Evolutionary conservation across 1,140 invertebrate genomes (phyloP).

Genomic region (Goniozus legneri): DNA sequence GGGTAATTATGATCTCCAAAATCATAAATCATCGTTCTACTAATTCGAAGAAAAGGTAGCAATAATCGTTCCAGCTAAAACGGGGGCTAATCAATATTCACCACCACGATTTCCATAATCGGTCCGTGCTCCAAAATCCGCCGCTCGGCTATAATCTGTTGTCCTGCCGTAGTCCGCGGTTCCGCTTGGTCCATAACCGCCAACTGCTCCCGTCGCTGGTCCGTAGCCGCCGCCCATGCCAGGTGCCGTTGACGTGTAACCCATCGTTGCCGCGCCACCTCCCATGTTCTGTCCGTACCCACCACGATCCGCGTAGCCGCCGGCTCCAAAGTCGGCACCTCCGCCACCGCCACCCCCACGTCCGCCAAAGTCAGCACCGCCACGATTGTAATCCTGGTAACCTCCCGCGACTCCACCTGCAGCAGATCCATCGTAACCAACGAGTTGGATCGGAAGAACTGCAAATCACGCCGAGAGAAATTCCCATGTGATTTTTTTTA

Average conservation of each 20-base stretch:
- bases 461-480: constrained; percentile 33
- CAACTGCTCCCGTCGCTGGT: constrained; percentile 40
- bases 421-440: constrained; percentile 45
- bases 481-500: constrained; percentile 23
- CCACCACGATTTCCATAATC: constrained; percentile 43
- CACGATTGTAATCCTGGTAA: constrained; percentile 49
- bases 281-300: constrained; percentile 45
- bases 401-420: constrained; percentile 44
- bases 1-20: no score
- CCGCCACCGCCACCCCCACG: constrained; percentile 29
- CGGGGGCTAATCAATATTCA: constrained; percentile 13
- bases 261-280: constrained; percentile 44
- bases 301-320: constrained; percentile 46
- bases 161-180: constrained; percentile 45
- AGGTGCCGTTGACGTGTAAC: constrained; percentile 43
- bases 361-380: constrained; percentile 45
- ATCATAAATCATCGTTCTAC: no score
- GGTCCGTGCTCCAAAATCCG: constrained; percentile 44
- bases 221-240: constrained; percentile 48
- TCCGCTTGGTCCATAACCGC: constrained; percentile 44
- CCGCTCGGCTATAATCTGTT: constrained; percentile 41
- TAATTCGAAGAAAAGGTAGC: no score
- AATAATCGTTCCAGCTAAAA: no score
- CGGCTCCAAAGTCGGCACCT: constrained; percentile 41
- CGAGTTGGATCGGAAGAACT: constrained; percentile 45